These are phyloP conservation scores for Hypomecis punctinalis DNA, from an alignment of 2,888 invertebrate genomes.

Conservation along the genomic window DNA sequence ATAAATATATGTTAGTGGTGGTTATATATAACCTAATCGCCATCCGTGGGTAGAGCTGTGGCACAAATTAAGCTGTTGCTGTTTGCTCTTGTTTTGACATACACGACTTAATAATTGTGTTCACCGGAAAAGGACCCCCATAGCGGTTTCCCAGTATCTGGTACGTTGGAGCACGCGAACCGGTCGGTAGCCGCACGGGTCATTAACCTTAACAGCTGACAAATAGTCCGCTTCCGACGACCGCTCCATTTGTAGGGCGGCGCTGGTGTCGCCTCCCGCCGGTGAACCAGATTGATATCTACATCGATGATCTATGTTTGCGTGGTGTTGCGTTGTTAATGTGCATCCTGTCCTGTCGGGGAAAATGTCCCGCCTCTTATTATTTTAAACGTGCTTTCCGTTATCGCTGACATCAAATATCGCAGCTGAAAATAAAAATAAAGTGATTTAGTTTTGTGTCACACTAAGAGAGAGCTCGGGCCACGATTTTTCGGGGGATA, in stretches of 20 bases:
- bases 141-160: not conserved
- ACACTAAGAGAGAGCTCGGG: too few species aligned
- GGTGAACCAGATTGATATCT: slow-evolving; percentile 18
- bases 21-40: too few species aligned
- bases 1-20: too few species aligned
- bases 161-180: slow-evolving; percentile 1
- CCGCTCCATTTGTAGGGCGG: slow-evolving; percentile 22
- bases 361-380: not conserved
- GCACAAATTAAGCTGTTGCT: too few species aligned
- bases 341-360: not conserved
- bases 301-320: slow-evolving; percentile 3
- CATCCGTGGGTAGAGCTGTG: too few species aligned
- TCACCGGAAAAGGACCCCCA: not conserved
- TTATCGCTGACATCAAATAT: too few species aligned
- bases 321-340: not conserved
- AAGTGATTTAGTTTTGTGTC: too few species aligned
- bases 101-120: not conserved
- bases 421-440: too few species aligned
- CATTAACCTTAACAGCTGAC: slow-evolving; percentile 26
- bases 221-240: slow-evolving; percentile 24
- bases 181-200: slow-evolving; percentile 1
- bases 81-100: too few species aligned
- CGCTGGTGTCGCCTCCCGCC: not conserved
- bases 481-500: too few species aligned
- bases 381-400: not conserved